phyloP scores from a whole-genome alignment of 2,888 invertebrate genomes.

The Meteorus cinctellus region DNA sequence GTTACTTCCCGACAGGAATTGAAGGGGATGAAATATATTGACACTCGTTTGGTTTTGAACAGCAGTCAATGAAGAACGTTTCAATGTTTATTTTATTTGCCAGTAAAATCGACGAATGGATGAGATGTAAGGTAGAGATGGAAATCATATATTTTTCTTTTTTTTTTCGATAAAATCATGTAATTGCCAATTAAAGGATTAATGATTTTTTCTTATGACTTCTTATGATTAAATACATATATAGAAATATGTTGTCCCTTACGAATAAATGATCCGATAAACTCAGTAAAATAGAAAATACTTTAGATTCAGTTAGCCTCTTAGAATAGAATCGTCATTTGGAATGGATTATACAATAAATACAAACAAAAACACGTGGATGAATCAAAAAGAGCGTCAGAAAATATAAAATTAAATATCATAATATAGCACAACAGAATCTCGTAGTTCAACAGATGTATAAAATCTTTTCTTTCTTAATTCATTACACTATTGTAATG shows the following conservation, averaged over 20 bases:
- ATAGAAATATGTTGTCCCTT: background rate
- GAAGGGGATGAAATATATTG: background rate
- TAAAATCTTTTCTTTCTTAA: no score
- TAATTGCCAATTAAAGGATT: slow-evolving; percentile 9
- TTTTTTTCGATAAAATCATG: background rate
- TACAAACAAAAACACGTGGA: no score
- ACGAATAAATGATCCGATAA: background rate
- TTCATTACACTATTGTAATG: no score
- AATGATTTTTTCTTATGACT: background rate
- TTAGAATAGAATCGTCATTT: background rate
- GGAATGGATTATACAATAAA: no score
- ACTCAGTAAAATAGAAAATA: background rate
- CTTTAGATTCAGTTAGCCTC: background rate
- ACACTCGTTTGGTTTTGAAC: background rate
- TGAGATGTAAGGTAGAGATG: background rate
- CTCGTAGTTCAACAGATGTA: no score
- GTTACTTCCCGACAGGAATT: background rate
- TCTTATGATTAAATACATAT: no score
- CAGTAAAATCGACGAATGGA: background rate
- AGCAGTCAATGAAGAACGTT: background rate
- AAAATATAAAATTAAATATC: no score
- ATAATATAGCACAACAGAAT: no score
- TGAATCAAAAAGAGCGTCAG: no score
- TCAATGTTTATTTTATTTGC: background rate
- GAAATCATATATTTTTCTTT: no score